These are phyloP conservation scores for Tapirus indicus DNA, from an alignment of 2,797 vertebrate genomes.

Conservation along the genomic window DNA sequence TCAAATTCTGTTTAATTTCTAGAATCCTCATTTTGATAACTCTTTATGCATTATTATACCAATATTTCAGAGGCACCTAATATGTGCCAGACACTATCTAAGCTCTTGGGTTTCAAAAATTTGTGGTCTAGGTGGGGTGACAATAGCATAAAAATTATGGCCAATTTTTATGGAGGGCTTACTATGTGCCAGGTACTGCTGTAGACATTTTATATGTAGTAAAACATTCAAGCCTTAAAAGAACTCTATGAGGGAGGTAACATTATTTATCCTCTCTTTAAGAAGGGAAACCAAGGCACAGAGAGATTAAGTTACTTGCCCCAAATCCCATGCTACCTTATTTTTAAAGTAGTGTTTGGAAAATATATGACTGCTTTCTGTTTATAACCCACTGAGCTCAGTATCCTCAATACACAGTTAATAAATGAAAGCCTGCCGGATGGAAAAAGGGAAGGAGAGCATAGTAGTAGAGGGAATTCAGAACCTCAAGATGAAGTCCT, in stretches of 20 bases:
- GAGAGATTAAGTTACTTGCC: neutral
- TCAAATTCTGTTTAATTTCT: conserved; percentile 45
- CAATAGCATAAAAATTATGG: neutral
- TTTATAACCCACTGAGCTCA: neutral
- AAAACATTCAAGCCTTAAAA: conserved; percentile 33
- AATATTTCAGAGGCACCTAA: neutral
- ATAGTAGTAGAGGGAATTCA: neutral
- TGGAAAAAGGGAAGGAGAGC: neutral
- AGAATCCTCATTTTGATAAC: conserved; percentile 31
- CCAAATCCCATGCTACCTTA: neutral
- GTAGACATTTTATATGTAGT: conserved; percentile 15
- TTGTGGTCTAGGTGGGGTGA: neutral
- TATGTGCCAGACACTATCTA: neutral
- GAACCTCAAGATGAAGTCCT: neutral
- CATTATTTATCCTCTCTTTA: neutral
- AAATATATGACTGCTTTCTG: neutral
- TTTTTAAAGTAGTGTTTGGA: conserved; percentile 28
- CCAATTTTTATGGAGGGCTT: conserved; percentile 22
- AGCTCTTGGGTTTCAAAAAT: neutral
- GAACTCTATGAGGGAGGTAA: neutral
- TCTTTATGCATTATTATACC: neutral
- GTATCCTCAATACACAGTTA: neutral
- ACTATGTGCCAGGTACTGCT: neutral
- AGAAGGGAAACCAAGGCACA: conserved; percentile 16
- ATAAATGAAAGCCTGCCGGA: neutral